Conservation (phyloP, 2,888 invertebrate genomes). For the Monochamus alternatus region DNA sequence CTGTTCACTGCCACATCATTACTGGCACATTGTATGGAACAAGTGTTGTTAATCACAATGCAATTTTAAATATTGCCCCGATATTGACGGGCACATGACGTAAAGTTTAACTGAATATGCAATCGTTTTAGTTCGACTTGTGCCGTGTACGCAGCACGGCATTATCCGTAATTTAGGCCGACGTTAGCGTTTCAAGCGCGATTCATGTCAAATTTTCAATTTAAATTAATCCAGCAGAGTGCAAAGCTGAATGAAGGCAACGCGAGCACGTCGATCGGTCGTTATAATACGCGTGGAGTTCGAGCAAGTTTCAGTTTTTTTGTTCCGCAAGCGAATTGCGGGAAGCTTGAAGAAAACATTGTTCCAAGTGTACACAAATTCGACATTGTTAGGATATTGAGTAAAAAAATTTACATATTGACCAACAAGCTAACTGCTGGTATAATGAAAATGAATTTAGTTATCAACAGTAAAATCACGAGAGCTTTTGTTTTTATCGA, state of each 20-base stretch:
- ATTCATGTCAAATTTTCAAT: slow-evolving; percentile 50
- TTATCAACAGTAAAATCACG: no score
- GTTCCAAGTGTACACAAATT: no score
- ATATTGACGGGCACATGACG: not conserved
- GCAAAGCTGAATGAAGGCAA: slow-evolving; percentile 45
- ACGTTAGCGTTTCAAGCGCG: slow-evolving; percentile 45
- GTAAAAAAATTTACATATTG: no score
- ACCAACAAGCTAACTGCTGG: no score
- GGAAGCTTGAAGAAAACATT: no score
- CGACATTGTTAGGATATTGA: no score
- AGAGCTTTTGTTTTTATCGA: no score
- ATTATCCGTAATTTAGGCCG: slow-evolving; percentile 38
- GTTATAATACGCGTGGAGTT: not conserved
- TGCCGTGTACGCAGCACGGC: slow-evolving; percentile 6
- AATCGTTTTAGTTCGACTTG: slow-evolving; percentile 7
- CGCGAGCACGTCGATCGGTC: slow-evolving; percentile 46
- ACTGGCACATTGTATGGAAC: not conserved
- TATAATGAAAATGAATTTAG: no score
- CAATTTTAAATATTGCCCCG: not conserved
- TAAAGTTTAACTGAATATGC: slow-evolving; percentile 4
- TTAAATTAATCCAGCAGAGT: slow-evolving; percentile 50
- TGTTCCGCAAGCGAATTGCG: no score
- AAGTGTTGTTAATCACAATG: not conserved
- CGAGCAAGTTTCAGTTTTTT: no score
- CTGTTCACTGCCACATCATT: no score